Evolutionary conservation across 2,113 vertebrate genomes (phyloP), one percentile per base, ranked within the genome.

Genomic region (Plecotus auritus): DNA sequence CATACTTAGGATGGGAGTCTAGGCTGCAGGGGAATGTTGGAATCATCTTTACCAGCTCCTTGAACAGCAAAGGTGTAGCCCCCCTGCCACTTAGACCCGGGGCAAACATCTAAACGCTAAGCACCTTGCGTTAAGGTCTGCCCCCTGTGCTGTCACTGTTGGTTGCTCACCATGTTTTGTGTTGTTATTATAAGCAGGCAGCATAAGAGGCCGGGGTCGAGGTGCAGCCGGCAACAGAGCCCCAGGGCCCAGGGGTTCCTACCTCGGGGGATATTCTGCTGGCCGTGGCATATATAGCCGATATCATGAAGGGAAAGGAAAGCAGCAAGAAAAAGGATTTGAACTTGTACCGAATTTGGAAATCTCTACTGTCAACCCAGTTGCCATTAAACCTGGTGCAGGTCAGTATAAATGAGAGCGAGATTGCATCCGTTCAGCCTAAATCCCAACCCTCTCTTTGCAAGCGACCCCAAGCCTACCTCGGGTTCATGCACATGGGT

Each of bases 221-320:
- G 99, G 99, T 76, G 98, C 99, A 51, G 98, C 99, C 98, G 98
- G 99, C 98, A 99, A 98, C 98, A 99, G 99, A 98, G 98, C 98
- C 97, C 99, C 99, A 0, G 99, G 99, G 70, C 99, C 99, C 92
- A 99, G 99, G 95, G 99, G 99, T 74, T 99, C 99, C 7, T 99
- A 99, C 99, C 99, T 99, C 77, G 99, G 99, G 86, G 99, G 99
- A 98, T 99, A 99, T 98, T 99, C 99, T 42, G 99, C 99, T 0
- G 99, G 99, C 98, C 99, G 99, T 97, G 99, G 99, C 97, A 99
- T 99, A 98, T 99, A 99, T 98, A 99, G 99, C 99, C 99, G 99
- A 97, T 99, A 99, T 98, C 99, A 99, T 2, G 99, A 99, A 98
- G 99, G 99, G 98, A 99, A 99, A 99, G 98, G 98, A 98, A 99